Base-by-base conservation (phyloP, 2,113 vertebrate species). In the Callopanchax toddi region DNA sequence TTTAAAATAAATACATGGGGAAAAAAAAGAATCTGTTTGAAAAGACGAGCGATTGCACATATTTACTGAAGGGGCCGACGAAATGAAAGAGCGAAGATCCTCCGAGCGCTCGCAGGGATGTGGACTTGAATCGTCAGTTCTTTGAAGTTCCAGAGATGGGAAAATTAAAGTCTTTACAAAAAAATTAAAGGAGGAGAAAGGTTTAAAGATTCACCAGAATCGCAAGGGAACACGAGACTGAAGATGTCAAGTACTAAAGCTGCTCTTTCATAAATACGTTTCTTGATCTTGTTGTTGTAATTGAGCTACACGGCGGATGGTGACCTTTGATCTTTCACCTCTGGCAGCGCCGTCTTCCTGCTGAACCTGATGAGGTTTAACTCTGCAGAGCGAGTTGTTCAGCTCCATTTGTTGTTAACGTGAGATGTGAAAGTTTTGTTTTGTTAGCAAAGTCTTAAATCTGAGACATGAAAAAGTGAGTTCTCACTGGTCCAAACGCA, bases 141-240 rank as follows among this genome's bases (percentile, higher is more conserved):
- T 91, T 92, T 92, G 87, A 91, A 91, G 87, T 88, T 72, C 48
- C 42, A 34, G 66, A 85, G 82, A 86, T 75, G 86, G 72, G 85
- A 84, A 91, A 91, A 91, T 92, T 86, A 87, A 88, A 89, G 83
- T 88, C 86, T 89, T 90, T 87, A 89, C 89, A 85, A 89, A 91
- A 32, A 86, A 89, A 87, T 85, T 87, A 78, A 51, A 81, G 80
- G 70, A 76, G 64, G 74, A 78, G 79, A 76, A 84, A 68, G 69
- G 71, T 76, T 82, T 82, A 74, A 64, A 48, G 76, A 83, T 78
- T 76, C 52, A 20, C 54, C 42, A 3, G 64, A 62, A 58, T 71
- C 49, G 59, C 4, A 23, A 78, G 32, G 54, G 70, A 78, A 76
- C 50, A 69, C 45, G 36, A 63, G 56, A 70, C 71, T 62, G 62